Evolutionary conservation across 2,888 invertebrate species (phyloP).

Genomic region (Drosophila cracens): DNA sequence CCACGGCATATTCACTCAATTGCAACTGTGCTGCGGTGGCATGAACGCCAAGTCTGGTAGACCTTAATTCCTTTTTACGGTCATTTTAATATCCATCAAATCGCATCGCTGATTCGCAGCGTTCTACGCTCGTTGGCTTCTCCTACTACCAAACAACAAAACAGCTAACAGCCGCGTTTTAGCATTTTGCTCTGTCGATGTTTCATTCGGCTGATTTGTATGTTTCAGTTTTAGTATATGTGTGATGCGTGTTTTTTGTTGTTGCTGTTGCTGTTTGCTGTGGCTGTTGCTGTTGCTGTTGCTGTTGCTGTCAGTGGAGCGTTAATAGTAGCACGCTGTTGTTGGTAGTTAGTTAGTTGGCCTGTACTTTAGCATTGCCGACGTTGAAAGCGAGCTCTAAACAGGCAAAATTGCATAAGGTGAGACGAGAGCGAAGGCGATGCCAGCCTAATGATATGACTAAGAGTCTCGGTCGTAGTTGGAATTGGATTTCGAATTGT

Average conservation of each 20-base stretch:
- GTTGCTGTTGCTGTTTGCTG: conserved; percentile 68
- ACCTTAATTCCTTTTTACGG: conserved; percentile 85
- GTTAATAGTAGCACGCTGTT: conserved; percentile 74
- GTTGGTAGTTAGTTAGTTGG: conserved; percentile 54
- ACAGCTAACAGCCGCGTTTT: conserved; percentile 41
- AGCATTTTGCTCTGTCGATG: conserved; percentile 75
- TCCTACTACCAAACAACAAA: conserved; percentile 15
- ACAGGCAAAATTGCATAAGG: conserved; percentile 50
- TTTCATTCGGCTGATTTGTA: conserved; percentile 79
- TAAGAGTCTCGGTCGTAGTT: conserved; percentile 2
- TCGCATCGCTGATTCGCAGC: conserved; percentile 82
- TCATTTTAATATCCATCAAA: conserved; percentile 85
- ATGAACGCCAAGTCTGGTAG: conserved; percentile 80
- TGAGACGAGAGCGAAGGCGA: conserved; percentile 27
- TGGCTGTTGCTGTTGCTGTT: conserved; percentile 59
- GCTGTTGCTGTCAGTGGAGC: conserved; percentile 74
- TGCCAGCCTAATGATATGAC: conserved; percentile 59
- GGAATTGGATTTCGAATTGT: neutral
- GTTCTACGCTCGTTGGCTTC: conserved; percentile 76
- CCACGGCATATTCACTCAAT: conserved; percentile 69
- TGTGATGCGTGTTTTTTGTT: conserved; percentile 1
- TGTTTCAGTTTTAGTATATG: conserved; percentile 43
- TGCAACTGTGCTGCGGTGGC: conserved; percentile 64
- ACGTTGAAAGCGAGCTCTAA: conserved; percentile 41
- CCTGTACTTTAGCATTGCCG: conserved; percentile 55